These are phyloP conservation scores for Smutsia temminckii DNA, from an alignment of 2,797 vertebrate genomes.

Conservation along the genomic window DNA sequence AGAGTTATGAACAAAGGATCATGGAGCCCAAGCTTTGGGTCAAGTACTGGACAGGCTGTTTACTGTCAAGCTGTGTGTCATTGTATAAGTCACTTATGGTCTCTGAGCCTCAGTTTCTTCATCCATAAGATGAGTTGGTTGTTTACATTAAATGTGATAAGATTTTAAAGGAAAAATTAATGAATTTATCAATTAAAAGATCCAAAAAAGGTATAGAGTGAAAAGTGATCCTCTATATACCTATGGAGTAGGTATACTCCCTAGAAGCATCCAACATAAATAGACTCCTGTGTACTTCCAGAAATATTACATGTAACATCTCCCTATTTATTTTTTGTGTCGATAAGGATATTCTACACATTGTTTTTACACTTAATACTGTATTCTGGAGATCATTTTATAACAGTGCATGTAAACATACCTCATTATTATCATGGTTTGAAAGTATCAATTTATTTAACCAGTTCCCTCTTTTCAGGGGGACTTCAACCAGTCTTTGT, in stretches of 20 bases:
- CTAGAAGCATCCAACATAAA: background rate
- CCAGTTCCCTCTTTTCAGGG: background rate
- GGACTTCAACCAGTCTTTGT: background rate
- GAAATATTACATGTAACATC: background rate
- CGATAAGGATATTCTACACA: background rate
- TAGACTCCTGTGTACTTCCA: background rate
- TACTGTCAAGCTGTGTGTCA: background rate
- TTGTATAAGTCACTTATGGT: background rate
- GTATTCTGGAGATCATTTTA: background rate
- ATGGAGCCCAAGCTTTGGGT: background rate
- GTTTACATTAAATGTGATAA: background rate
- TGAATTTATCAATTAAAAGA: slow-evolving; percentile 4
- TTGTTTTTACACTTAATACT: background rate
- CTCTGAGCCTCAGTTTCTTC: background rate
- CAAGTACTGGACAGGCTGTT: background rate
- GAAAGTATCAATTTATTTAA: slow-evolving; percentile 31
- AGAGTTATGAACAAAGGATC: background rate
- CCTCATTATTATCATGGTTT: background rate
- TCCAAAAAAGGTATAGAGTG: background rate
- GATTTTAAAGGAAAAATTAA: slow-evolving; percentile 6
- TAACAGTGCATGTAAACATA: background rate
- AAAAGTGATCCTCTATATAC: background rate
- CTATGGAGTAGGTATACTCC: background rate
- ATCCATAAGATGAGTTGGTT: background rate
- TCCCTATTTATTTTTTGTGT: background rate